Percentiles rank a stretch among this genome's conserved stretches.
phyloP scores from a whole-genome alignment of 92 coral and sea anemone genomes.

The Chrysogorgia sp. region DNA sequence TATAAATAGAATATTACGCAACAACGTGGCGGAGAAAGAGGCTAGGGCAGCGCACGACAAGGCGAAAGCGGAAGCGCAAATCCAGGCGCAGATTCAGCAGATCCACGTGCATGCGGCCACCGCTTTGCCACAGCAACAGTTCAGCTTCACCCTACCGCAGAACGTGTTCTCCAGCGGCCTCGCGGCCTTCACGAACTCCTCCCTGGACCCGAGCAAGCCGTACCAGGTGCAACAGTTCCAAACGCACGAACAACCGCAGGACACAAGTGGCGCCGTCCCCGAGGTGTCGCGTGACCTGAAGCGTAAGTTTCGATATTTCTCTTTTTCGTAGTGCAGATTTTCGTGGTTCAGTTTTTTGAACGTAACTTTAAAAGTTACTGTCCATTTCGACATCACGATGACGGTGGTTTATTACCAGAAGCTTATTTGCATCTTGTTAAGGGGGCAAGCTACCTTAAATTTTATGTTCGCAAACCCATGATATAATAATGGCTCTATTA shows the following conservation, averaged over 20 bases:
- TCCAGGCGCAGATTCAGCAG: constrained; percentile 83
- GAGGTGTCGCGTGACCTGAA: constrained; percentile 3
- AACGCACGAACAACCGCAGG: constrained; percentile 6
- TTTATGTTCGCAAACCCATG: too few species aligned
- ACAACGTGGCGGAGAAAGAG: constrained; percentile 94
- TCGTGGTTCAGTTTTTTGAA: neutral
- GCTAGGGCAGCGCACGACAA: constrained; percentile 90
- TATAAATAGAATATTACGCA: constrained; percentile 90
- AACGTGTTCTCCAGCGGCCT: constrained; percentile 25
- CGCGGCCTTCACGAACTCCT: constrained; percentile 22
- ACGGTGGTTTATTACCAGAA: too few species aligned
- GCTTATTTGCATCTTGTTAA: too few species aligned
- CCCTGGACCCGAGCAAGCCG: constrained; percentile 18
- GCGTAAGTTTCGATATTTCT: constrained; percentile 7
- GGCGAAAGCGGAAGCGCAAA: constrained; percentile 88
- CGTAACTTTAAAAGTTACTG: neutral
- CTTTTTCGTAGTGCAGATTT: neutral
- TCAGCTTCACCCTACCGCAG: constrained; percentile 88
- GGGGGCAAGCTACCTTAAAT: too few species aligned
- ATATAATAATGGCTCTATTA: too few species aligned
- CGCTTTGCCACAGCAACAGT: constrained; percentile 61
- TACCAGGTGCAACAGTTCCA: constrained; percentile 39
- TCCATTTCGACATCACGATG: too few species aligned
- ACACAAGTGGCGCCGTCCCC: constrained; percentile 5
- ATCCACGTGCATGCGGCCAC: constrained; percentile 64